Conservation (phyloP, 2,797 vertebrate genomes). For the Chelonia mydas region DNA sequence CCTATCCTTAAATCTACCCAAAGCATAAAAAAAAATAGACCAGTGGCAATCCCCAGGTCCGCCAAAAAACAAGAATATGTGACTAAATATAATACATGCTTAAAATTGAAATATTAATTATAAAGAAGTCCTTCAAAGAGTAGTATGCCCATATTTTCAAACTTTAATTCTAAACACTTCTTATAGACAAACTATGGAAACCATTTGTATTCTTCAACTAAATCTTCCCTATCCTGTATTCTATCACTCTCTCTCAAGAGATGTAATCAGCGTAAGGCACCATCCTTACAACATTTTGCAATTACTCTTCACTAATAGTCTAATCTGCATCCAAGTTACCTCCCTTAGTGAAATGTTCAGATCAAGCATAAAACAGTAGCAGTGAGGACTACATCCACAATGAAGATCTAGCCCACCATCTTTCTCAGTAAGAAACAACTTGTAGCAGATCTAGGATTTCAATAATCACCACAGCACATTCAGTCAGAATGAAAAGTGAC, state of each 20-base stretch:
- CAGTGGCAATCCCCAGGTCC: neutral
- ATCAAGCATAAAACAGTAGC: neutral
- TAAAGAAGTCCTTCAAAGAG: neutral
- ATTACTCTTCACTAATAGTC: neutral
- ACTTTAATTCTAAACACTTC: neutral
- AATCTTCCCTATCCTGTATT: neutral
- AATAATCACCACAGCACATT: neutral
- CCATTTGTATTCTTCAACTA: fast-evolving
- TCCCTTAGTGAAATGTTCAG: neutral
- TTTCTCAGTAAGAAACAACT: neutral
- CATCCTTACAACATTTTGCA: neutral
- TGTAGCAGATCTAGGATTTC: neutral
- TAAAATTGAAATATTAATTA: neutral
- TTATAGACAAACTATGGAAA: neutral
- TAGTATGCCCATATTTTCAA: neutral
- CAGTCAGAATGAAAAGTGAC: neutral
- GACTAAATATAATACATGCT: neutral
- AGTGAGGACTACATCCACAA: neutral
- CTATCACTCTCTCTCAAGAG: neutral
- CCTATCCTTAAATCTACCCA: neutral
- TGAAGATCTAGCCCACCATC: neutral
- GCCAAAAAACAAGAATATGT: neutral
- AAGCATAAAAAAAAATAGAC: neutral
- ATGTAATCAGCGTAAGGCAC: neutral
- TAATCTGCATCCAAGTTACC: neutral